A percentile compares a stretch with the other conserved stretches of the same genome.
These are phyloP conservation scores for Cynopterus sphinx DNA, from an alignment of 2,797 vertebrate species.

Conservation along the genomic window DNA sequence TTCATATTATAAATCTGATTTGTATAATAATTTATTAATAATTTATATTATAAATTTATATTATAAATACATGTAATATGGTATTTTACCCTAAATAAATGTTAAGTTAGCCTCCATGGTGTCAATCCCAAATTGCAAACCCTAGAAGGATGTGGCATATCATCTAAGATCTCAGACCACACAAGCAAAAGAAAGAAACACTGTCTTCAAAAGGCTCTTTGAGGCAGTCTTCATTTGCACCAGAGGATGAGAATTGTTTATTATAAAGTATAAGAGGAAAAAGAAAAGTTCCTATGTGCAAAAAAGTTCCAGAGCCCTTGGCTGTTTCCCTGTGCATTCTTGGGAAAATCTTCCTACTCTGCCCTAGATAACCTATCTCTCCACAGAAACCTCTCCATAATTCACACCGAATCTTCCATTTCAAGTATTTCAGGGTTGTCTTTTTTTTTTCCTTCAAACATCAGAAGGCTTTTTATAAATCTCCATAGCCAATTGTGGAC, in stretches of 20 bases:
- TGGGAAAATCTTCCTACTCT: slow-evolving; percentile 36
- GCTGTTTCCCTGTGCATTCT: slow-evolving; percentile 43
- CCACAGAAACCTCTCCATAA: slow-evolving; percentile 51
- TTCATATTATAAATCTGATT: not conserved
- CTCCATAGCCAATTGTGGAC: not conserved
- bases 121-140: not conserved
- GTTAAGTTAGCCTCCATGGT: not conserved
- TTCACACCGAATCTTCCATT: slow-evolving; percentile 15
- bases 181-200: not conserved
- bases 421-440: not conserved
- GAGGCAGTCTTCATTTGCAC: not conserved
- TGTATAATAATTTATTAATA: not conserved
- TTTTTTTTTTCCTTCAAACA: not conserved
- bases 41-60: not conserved
- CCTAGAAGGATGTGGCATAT: not conserved
- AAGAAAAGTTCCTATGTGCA: not conserved
- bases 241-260: not conserved
- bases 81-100: not conserved
- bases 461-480: slow-evolving; percentile 27
- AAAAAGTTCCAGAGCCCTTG: not conserved
- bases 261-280: not conserved
- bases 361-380: slow-evolving; percentile 65
- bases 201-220: not conserved
- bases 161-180: not conserved
- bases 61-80: not conserved